Percentiles rank a stretch among this genome's conserved stretches.
These are phyloP conservation scores for Cephus cinctus DNA, from an alignment of 1,140 invertebrate genomes.

Conservation along the genomic window DNA sequence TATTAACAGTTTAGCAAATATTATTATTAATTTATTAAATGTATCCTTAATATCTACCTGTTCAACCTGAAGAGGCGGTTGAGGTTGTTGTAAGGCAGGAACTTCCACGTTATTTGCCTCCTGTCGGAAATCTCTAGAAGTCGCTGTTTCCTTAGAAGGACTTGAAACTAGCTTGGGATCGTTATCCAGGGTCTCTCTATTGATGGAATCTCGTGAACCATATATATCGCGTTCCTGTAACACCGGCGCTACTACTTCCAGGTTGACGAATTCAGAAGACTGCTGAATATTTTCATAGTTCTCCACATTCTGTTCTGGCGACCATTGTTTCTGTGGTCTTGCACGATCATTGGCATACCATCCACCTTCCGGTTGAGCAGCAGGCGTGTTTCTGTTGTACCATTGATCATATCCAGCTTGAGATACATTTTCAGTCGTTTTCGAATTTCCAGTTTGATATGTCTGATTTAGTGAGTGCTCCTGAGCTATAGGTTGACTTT, in stretches of 20 bases:
- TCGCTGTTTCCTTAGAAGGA: conserved; percentile 24
- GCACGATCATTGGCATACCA: conserved; percentile 31
- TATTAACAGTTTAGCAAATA: conserved; percentile 8
- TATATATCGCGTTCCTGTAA: conserved; percentile 41
- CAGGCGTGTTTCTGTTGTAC: conserved; percentile 40
- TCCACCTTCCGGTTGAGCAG: conserved; percentile 18
- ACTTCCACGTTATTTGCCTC: conserved; percentile 43
- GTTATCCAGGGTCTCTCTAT: conserved; percentile 48
- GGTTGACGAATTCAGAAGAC: conserved; percentile 43
- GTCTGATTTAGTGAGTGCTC: conserved; percentile 14
- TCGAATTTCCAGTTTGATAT: conserved; percentile 19
- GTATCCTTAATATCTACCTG: conserved; percentile 25
- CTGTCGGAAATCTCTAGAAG: conserved; percentile 34
- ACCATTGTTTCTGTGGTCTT: conserved; percentile 27
- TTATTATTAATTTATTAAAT: conserved; percentile 1
- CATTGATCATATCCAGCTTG: conserved; percentile 47
- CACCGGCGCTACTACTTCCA: conserved; percentile 42
- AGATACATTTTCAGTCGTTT: conserved; percentile 19
- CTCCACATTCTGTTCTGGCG: conserved; percentile 39
- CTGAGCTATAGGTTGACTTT: conserved; percentile 6
- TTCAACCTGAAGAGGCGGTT: conserved; percentile 27
- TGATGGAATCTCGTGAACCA: conserved; percentile 48
- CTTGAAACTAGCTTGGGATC: conserved; percentile 32
- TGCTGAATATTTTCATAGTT: conserved; percentile 51
- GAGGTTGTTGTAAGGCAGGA: conserved; percentile 23